Percentiles rank a stretch among this genome's conserved stretches.
Conservation (phyloP, 2,113 vertebrate species). For the Isichthys henryi region DNA sequence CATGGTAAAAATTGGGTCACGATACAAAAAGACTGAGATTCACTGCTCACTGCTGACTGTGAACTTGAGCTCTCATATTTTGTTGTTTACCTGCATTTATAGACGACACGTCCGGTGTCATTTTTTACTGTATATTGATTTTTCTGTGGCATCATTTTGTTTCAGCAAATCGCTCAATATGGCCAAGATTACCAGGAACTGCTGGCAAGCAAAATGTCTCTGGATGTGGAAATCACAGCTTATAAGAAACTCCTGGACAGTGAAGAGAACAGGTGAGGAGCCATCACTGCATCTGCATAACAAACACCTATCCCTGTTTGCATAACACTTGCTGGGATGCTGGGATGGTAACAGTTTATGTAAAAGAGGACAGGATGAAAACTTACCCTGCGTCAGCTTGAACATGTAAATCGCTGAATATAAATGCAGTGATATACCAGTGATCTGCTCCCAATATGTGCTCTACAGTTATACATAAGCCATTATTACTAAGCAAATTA, state of each 20-base stretch:
- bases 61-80: background rate
- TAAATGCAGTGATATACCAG: background rate
- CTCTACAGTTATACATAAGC: background rate
- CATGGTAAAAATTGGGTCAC: too few relatives aligned
- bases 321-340: background rate
- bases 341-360: background rate
- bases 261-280: conserved; percentile 36
- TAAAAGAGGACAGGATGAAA: background rate
- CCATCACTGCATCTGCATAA: background rate
- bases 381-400: background rate
- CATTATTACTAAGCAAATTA: background rate
- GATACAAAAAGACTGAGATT: too few relatives aligned
- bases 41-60: background rate
- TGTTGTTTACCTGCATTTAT: background rate
- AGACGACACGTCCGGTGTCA: background rate
- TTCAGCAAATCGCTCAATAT: conserved; percentile 60
- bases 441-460: background rate
- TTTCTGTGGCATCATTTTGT: conserved; percentile 35
- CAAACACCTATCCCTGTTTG: background rate
- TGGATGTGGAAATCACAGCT: conserved; percentile 48
- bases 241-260: conserved; percentile 43
- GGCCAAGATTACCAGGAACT: conserved; percentile 52
- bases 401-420: background rate
- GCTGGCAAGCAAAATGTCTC: conserved; percentile 48
- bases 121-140: background rate